Percentiles rank a stretch among this genome's conserved stretches.
phyloP scores from a whole-genome alignment of 2,888 invertebrate genomes.

The Trichopoda pennipes region DNA sequence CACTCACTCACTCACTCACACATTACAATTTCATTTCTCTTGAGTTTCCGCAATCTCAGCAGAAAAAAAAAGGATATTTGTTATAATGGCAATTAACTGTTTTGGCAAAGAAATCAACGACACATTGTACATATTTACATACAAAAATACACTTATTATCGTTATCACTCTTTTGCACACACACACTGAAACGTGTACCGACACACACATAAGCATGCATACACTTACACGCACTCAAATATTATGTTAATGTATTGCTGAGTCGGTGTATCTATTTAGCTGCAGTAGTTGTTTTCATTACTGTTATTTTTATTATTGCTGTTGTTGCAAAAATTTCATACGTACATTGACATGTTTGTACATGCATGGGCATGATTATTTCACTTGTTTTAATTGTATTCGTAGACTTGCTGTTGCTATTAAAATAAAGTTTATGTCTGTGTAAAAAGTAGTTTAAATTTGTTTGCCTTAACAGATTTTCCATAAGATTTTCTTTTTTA shows the following conservation, averaged over 20 bases:
- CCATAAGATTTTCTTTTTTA: not conserved
- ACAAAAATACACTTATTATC: conserved; percentile 2
- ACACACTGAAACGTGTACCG: not conserved
- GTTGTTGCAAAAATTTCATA: conserved; percentile 23
- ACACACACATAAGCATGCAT: not conserved
- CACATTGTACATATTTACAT: conserved; percentile 41
- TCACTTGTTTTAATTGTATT: conserved; percentile 43
- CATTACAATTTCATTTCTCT: conserved; percentile 57
- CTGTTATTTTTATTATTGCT: conserved; percentile 1
- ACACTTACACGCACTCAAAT: not conserved
- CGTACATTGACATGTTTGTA: conserved; percentile 56
- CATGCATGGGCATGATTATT: conserved; percentile 44
- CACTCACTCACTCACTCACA: conserved; percentile 15
- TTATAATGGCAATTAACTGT: conserved; percentile 62
- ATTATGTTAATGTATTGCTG: conserved; percentile 25
- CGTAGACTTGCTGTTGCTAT: conserved; percentile 28
- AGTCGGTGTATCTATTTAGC: conserved; percentile 35
- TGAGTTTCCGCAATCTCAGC: conserved; percentile 68
- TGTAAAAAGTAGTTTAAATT: conserved; percentile 42
- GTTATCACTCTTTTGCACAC: conserved; percentile 16
- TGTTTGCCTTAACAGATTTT: conserved; percentile 36
- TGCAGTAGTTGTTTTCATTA: too few species aligned
- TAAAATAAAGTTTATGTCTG: conserved; percentile 24
- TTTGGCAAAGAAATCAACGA: conserved; percentile 60
- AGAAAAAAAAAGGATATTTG: conserved; percentile 37